Evolutionary conservation across 2,113 vertebrate genomes (phyloP).

Genomic region (Triplophysa dalaica): DNA sequence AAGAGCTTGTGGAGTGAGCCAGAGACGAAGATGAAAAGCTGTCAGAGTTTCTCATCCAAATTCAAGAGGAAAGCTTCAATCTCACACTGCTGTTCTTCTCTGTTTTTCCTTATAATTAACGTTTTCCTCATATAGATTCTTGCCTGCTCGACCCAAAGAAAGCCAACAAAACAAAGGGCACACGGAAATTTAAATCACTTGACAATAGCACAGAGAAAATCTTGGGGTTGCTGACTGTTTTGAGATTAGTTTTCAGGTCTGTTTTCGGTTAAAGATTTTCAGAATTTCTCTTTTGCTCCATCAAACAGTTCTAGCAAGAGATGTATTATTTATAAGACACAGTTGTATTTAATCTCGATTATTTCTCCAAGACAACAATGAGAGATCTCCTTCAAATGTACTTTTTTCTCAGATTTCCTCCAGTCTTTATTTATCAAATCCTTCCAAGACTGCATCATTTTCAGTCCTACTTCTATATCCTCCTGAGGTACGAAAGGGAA

Average conservation of each 20-base stretch:
- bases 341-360: too few species aligned
- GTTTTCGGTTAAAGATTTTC: not conserved
- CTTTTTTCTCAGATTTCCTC: too few species aligned
- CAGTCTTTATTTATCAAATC: too few species aligned
- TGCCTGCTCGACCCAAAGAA: not conserved
- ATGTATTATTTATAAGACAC: too few species aligned
- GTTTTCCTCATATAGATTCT: slow-evolving; percentile 27
- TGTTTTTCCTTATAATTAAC: slow-evolving; percentile 30
- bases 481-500: not conserved
- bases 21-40: slow-evolving; percentile 41
- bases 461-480: too few species aligned
- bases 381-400: too few species aligned
- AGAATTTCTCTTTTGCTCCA: not conserved
- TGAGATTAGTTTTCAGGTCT: not conserved
- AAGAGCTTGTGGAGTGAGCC: slow-evolving; percentile 19
- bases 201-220: not conserved
- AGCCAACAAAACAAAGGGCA: not conserved
- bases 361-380: too few species aligned
- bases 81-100: not conserved
- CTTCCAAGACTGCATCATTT: too few species aligned
- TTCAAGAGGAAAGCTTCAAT: slow-evolving; percentile 24
- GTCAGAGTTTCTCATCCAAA: slow-evolving; percentile 36
- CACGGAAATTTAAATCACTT: not conserved
- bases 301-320: too few species aligned
- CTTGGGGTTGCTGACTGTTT: not conserved